Evolutionary conservation across 2,113 vertebrate genomes (phyloP).

Genomic region (Chascanopsetta lugubris): DNA sequence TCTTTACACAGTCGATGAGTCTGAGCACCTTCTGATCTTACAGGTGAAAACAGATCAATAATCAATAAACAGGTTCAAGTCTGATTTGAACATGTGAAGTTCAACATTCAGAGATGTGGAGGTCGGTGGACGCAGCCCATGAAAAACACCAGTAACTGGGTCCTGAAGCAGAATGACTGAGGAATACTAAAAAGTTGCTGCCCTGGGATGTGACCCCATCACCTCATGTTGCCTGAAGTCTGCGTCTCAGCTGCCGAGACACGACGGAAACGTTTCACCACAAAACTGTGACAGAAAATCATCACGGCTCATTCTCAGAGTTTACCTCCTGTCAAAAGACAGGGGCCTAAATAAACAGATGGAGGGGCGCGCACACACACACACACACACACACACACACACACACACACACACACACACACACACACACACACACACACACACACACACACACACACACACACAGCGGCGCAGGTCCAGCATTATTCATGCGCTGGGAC

Average conservation of each 20-base stretch:
- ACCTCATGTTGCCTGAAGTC: conserved; percentile 14
- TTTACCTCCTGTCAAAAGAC: conserved; percentile 20
- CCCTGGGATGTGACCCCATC: conserved; percentile 4
- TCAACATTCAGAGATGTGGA: no score
- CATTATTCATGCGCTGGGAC: conserved; percentile 64
- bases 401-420: no score
- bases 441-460: no score
- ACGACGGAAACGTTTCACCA: conserved; percentile 3
- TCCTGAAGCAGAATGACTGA: conserved; percentile 6
- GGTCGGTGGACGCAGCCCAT: background rate
- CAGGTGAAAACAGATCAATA: no score
- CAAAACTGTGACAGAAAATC: conserved; percentile 6
- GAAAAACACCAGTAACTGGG: background rate
- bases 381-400: no score
- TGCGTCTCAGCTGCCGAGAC: background rate
- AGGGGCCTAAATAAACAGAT: conserved; percentile 38
- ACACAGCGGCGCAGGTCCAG: conserved; percentile 18
- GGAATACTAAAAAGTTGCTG: conserved; percentile 1
- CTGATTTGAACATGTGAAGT: no score
- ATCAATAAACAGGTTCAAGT: no score
- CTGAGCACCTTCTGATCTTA: no score
- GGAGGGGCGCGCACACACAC: background rate
- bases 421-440: no score
- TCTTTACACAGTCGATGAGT: no score
- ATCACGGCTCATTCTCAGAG: conserved; percentile 7